Evolutionary conservation across 2,113 vertebrate genomes (phyloP).

Genomic region (Hippocampus abdominalis): DNA sequence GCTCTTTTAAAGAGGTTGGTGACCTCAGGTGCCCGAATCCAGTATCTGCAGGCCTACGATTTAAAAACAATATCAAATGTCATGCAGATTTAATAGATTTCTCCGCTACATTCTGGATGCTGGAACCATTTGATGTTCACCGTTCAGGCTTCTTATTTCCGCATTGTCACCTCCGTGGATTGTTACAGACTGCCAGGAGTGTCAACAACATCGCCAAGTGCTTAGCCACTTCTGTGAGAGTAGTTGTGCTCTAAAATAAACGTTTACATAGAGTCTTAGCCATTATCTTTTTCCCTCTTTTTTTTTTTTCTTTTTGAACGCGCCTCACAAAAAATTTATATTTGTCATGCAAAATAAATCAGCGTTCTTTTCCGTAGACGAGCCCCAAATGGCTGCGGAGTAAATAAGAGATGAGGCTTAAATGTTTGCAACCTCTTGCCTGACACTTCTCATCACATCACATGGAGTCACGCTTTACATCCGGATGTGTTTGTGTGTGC

Average conservation of each 20-base stretch:
- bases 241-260: constrained; percentile 42
- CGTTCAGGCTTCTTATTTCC: constrained; percentile 11
- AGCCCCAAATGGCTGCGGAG: constrained; percentile 71
- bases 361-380: constrained; percentile 63
- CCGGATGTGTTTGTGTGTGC: constrained; percentile 17
- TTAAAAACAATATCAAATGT: neutral
- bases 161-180: constrained; percentile 21
- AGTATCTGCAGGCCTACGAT: neutral
- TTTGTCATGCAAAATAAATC: constrained; percentile 83
- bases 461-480: constrained; percentile 32
- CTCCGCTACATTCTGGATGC: neutral
- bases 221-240: constrained; percentile 38
- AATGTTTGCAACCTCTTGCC: constrained; percentile 74
- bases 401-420: constrained; percentile 78
- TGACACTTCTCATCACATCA: constrained; percentile 79
- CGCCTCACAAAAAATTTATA: constrained; percentile 77
- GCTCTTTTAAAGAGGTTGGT: neutral
- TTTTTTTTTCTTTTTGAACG: constrained; percentile 52
- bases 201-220: constrained; percentile 35
- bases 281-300: constrained; percentile 31
- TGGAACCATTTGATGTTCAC: constrained; percentile 14
- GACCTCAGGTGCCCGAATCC: neutral
- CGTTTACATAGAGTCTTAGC: constrained; percentile 52
- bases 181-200: constrained; percentile 22
- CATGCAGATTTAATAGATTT: neutral